Evolutionary conservation across 1,140 invertebrate genomes (phyloP), one percentile per base, ranked within the genome.

Genomic region (Thaumatotibia leucotreta): DNA sequence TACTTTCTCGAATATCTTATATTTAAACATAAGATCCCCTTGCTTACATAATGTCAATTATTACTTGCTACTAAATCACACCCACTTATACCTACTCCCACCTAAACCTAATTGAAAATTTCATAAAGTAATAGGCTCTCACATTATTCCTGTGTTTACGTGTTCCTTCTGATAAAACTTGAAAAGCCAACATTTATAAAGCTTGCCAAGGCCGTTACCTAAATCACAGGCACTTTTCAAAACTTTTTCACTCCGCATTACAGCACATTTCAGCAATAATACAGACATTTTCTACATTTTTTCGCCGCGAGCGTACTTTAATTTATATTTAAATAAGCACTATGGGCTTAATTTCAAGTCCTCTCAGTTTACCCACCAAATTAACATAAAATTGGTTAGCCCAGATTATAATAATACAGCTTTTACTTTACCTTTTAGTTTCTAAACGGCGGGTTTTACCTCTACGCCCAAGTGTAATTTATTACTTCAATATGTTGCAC

Each of bases 401-500:
- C 23, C 22, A 23, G 24, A 27, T 54, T 54, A 54, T 54, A 22
- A 39, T 39, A 54, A 54, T 54, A 54, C 10, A 9, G 50, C 17
- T 24, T 2, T 54, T 27, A 54, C 11, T 54, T 54, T 54, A 54
- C 22, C 22, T 24, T 54, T 54, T 54, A 54, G 24, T 54, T 54
- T 11, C 22, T 22, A 54, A 54, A 54, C 27, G 24, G 20, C 50
- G 11, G 11, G n/a, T n/a, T n/a, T n/a, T n/a, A n/a, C 23, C 22
- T 22, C 9, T 52, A 24, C 49, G 22, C 50, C 50, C 23, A n/a
- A n/a, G 23, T 22, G 11, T 54, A 24, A 54, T 54, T 54, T 54
- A 54, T 54, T 54, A n/a, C 50, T 54, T 54, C 23, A 54, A 54
- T 54, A 54, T 24, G 22, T 22, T 23, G 50, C 50, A 54, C n/a